Base-by-base conservation (phyloP, 2,888 invertebrate species). In the Aporophyla nigra region DNA sequence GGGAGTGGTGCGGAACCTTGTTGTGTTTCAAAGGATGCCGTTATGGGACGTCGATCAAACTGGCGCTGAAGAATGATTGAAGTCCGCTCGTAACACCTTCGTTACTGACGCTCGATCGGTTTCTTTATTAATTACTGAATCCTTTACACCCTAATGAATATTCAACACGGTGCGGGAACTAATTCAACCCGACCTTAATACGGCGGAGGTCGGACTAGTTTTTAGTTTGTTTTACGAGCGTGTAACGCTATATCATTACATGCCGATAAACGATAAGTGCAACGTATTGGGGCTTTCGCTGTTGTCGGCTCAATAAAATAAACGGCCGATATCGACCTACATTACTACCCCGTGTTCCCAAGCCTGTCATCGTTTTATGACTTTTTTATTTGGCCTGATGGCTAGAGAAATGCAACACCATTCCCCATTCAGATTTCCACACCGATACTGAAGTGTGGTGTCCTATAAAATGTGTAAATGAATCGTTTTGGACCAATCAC, bases 351-450 rank as follows among this genome's bases (percentile, higher is more conserved):
- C 89, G 92, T 94, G 93, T 96, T 96, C 96, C 95, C 96, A 95
- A 94, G 95, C 95, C 90, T 93, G 95, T 94, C 94, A 94, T 94
- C 92, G 91, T 92, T 96, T 96, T 96, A 96, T 95, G 93, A 94
- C 95, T 94, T 95, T 96, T 96, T 96, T 96, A 96, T 96, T 95
- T 92, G 93, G 92, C 92, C 93, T 93, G 93, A 93, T 95, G 92
- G 92, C 91, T 87, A 90, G 91, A 94, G 95, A 95, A 95, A 96
- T 94, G 95, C 95, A 95, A 95, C 91, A 95, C 94, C 94, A 93
- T 92, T 93, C 93, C 93, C 91, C 91, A 93, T 93, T 93, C 93
- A 90, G 93, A 94, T 95, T 94, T 94, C 94, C 89, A 92, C 88
- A 88, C 85, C 88, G 93, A 94, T 94, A 94, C 91, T 92, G 89